Conservation (phyloP, 2,113 vertebrate genomes). For the Erinaceus europaeus region DNA sequence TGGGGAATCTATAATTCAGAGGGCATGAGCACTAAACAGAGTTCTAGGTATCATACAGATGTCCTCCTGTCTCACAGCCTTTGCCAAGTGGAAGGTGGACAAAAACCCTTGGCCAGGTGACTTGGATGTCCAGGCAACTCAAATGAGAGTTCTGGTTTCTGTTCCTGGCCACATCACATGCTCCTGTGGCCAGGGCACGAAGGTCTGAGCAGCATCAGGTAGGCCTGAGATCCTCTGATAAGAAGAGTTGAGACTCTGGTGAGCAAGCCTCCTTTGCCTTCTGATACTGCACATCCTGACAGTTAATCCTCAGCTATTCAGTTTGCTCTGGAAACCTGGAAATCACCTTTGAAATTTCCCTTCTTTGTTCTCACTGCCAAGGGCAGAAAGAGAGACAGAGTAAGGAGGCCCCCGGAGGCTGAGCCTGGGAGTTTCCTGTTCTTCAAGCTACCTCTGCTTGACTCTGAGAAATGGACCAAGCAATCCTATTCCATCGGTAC, state of each 20-base stretch:
- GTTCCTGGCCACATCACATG: constrained; percentile 29
- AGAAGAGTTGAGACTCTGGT: not conserved
- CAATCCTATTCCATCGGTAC: not conserved
- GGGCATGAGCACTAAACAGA: not conserved
- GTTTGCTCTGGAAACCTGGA: constrained; percentile 72
- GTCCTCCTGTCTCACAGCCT: not conserved
- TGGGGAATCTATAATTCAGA: constrained; percentile 57
- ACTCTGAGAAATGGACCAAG: not conserved
- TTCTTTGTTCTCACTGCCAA: constrained; percentile 64
- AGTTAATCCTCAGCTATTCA: not conserved
- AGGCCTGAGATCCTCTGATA: not conserved
- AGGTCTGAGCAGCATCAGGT: not conserved
- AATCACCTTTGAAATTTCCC: constrained; percentile 77
- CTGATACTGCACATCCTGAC: not conserved
- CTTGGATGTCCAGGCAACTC: not conserved
- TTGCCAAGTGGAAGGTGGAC: constrained; percentile 51
- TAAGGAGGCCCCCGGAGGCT: not conserved
- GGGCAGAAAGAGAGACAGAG: not conserved
- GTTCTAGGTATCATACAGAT: not conserved
- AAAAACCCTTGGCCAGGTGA: constrained; percentile 36
- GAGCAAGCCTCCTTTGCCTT: not conserved
- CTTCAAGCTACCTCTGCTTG: not conserved
- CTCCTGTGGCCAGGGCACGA: not conserved
- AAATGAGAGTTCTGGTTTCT: constrained; percentile 48
- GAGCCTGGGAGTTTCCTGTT: constrained; percentile 48